phyloP scores from a whole-genome alignment of 1,140 invertebrate species.

The Anastrepha ludens region DNA sequence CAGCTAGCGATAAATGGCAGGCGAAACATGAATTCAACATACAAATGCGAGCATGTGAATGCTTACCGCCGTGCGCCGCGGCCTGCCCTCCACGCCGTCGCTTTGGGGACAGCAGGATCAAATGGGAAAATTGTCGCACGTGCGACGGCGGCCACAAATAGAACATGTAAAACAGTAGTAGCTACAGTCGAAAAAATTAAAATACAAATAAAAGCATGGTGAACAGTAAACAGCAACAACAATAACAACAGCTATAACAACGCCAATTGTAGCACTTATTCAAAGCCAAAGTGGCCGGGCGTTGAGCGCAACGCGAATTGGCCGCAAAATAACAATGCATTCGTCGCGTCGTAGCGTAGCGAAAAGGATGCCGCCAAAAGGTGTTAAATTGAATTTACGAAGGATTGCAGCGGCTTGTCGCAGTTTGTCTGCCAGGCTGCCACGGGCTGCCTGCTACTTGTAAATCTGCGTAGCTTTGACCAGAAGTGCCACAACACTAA shows the following conservation, averaged over 20 bases:
- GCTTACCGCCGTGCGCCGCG: neutral
- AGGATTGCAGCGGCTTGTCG: conserved; percentile 58
- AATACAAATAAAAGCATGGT: conserved; percentile 31
- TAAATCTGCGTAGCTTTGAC: conserved; percentile 32
- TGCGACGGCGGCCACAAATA: conserved; percentile 44
- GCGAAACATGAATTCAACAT: conserved; percentile 47
- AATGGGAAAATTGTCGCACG: conserved; percentile 53
- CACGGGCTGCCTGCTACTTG: conserved; percentile 31
- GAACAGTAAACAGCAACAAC: neutral
- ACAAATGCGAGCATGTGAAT: conserved; percentile 49
- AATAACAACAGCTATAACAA: neutral
- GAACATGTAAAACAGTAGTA: conserved; percentile 50
- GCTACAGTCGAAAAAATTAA: conserved; percentile 34
- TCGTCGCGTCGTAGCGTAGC: conserved; percentile 54
- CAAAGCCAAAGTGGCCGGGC: neutral
- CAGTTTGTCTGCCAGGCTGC: conserved; percentile 49
- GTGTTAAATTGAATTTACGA: conserved; percentile 74
- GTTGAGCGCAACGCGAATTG: neutral
- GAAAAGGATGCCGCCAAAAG: conserved; percentile 58
- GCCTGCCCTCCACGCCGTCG: neutral
- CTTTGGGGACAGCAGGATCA: neutral
- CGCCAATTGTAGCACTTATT: neutral
- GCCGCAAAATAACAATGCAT: conserved; percentile 56
- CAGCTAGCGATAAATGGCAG: conserved; percentile 32
- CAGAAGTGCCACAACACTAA: conserved; percentile 9